Base-by-base conservation (phyloP, 2,113 vertebrate genomes). In the Notothenia coriiceps region DNA sequence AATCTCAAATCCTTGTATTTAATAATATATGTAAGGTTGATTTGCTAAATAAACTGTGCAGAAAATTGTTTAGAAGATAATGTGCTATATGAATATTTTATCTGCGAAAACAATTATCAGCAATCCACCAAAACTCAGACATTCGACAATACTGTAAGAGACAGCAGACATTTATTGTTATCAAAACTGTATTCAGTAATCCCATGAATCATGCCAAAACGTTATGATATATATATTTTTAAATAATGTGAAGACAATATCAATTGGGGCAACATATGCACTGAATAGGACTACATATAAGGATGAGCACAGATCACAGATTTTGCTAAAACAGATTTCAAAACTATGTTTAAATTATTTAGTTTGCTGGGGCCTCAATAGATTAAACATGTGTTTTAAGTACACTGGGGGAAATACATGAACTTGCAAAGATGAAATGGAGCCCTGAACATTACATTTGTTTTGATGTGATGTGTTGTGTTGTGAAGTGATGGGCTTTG, bases 301-400 rank as follows among this genome's bases (percentile, higher is more conserved):
- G 8, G n/a, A 63, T 40, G 44, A 49, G 13, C 3, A 10, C 56
- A 59, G 13, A 33, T 15, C 25, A 29, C 12, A 47, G 13, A n/a
- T 43, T 54, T 22, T 2, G 1, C 33, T 69, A 22, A 2, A 25
- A 46, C 25, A 25, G 13, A 56, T 55, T 22, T 43, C 14, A 25
- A 25, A 35, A 11, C 35, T 15, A n/a, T 52, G 35, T 69, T 69
- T 25, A n/a, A 71, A 49, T 33, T 13, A 60, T 71, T 33, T 49
- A 71, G 69, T n/a, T 14, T 9, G n/a, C 15, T 57, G 3, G 22
- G 3, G 2, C 17, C 55, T 29, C 25, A 20, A 20, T 18, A 29
- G 22, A 29, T 10, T 35, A 20, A 60, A 50, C 18, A 18, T 25
- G 47, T 8, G 51, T 73, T 61, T 7, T 20, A 61, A 50, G 7